phyloP scores from a whole-genome alignment of 1,140 invertebrate genomes.

The Lordiphosa mommai region DNA sequence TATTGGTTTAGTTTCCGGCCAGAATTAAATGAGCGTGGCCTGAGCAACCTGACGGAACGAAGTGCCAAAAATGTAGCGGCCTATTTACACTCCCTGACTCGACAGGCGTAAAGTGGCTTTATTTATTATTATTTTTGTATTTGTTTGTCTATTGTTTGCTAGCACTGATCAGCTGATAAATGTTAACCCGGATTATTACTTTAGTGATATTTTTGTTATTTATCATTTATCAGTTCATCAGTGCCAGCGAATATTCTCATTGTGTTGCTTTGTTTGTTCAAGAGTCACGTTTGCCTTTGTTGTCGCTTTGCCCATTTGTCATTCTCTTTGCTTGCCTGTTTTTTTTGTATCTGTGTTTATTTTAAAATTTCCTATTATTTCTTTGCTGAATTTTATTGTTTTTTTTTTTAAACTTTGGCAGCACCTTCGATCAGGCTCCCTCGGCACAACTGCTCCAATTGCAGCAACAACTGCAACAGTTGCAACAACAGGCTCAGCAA shows the following conservation, averaged over 20 bases:
- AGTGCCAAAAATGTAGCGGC: conserved; percentile 44
- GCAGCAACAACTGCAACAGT: conserved; percentile 50
- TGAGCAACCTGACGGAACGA: conserved; percentile 40
- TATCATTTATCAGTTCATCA: too few relatives aligned
- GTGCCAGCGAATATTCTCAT: neutral
- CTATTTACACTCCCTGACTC: conserved; percentile 50
- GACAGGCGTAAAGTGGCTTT: conserved; percentile 77
- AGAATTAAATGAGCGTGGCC: conserved; percentile 46
- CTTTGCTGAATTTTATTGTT: neutral
- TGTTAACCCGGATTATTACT: too few relatives aligned
- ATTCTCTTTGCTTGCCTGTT: neutral
- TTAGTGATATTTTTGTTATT: too few relatives aligned
- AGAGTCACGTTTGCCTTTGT: neutral
- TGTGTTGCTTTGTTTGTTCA: conserved; percentile 19
- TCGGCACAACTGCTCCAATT: conserved; percentile 51
- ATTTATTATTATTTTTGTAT: conserved; percentile 46
- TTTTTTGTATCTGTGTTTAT: conserved; percentile 6
- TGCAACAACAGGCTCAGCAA: conserved; percentile 60
- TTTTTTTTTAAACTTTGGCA: conserved; percentile 9
- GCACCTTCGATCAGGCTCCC: conserved; percentile 70
- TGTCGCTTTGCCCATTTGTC: conserved; percentile 1
- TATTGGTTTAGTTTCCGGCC: conserved; percentile 43
- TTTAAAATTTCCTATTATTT: neutral
- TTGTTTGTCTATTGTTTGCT: conserved; percentile 5
- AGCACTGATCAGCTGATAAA: conserved; percentile 4